These are phyloP conservation scores for Rallus limicola DNA, from an alignment of 2,113 vertebrate species.

Conservation along the genomic window DNA sequence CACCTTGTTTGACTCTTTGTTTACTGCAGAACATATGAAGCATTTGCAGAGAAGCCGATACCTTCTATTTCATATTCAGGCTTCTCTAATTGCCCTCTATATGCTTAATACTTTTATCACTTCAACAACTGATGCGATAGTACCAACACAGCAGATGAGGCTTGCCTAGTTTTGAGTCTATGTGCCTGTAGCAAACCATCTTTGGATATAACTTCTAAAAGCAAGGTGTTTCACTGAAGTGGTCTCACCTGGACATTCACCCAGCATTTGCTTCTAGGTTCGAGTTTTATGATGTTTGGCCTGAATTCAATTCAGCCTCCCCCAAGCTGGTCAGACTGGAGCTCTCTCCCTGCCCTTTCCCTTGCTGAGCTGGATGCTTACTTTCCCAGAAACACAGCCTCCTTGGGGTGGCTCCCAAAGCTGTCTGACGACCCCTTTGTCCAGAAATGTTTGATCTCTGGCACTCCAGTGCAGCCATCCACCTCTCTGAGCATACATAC, in stretches of 20 bases:
- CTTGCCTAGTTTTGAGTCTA: not conserved
- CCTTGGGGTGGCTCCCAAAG: not conserved
- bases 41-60: not conserved
- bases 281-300: not conserved
- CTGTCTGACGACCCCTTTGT: rapidly evolving
- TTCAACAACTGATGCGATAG: not conserved
- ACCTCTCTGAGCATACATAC: not conserved
- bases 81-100: not conserved
- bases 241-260: not conserved
- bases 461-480: not conserved
- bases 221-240: not conserved
- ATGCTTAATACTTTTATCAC: not conserved
- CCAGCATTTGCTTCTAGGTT: not conserved
- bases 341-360: not conserved
- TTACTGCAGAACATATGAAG: not conserved
- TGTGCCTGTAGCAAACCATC: not conserved
- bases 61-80: not conserved
- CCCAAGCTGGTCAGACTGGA: not conserved
- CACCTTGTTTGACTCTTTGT: not conserved
- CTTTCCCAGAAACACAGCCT: not conserved
- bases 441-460: not conserved
- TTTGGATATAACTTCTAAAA: not conserved
- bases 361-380: not conserved
- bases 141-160: not conserved
- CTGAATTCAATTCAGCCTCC: not conserved